Evolutionary conservation across 1,140 invertebrate genomes (phyloP).

Genomic region (Apis laboriosa): DNA sequence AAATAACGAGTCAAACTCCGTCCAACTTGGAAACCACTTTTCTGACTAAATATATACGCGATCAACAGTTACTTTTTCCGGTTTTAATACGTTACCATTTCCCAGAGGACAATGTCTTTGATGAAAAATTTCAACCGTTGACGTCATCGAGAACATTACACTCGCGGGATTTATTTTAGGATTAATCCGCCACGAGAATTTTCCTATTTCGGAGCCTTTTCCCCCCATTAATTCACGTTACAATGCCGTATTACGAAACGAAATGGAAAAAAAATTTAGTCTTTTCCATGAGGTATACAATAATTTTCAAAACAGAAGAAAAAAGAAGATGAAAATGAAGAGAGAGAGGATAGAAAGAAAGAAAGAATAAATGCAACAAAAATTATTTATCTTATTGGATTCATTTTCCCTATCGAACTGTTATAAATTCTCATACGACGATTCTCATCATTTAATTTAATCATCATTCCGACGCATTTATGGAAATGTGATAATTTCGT

Average conservation of each 20-base stretch:
- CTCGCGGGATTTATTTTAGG: not conserved
- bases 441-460: not conserved
- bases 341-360: not conserved
- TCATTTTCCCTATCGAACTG: not conserved
- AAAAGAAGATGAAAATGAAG: not conserved
- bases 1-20: not conserved
- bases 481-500: conserved; percentile 7
- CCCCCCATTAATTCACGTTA: not conserved
- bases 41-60: conserved; percentile 1
- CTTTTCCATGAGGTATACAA: not conserved
- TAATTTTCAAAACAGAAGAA: not conserved
- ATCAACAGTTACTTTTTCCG: too few relatives aligned
- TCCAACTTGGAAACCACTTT: not conserved
- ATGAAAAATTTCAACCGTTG: not conserved
- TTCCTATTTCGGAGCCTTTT: not conserved
- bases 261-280: not conserved
- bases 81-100: not conserved
- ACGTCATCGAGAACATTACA: not conserved
- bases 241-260: not conserved
- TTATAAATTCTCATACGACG: not conserved
- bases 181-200: not conserved
- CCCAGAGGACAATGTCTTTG: not conserved
- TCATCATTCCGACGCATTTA: not conserved
- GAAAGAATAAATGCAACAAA: too few relatives aligned
- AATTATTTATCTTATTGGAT: not conserved